Base-by-base conservation (phyloP, 2,888 invertebrate species). In the Odontomyia ornata region DNA sequence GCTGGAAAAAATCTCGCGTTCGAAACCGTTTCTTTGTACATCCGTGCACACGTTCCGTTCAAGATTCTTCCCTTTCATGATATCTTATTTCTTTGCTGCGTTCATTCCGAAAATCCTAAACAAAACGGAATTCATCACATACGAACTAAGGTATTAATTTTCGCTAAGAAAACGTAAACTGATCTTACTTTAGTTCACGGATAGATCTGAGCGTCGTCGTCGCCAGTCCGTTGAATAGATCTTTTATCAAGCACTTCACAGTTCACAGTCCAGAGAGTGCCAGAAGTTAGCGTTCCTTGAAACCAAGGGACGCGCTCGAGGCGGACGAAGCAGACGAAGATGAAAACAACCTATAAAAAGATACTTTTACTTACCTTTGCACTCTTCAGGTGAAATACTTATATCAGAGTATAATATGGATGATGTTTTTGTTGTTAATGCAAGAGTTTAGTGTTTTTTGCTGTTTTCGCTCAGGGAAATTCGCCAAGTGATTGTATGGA, bases 311-410 rank as follows among this genome's bases (percentile, higher is more conserved):
- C 47, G 47, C 46, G 46, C 27, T 23, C 23, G 46, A 69, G 47
- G 27, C 23, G 36, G 36, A 36, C 3, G 36, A 36, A 36, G 36
- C 36, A 36, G 36, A 9, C 3, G 36, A 36, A 5, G 36, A 60
- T 23, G 36, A n/a, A 21, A 72, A 56, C 18, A 27, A 11, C 47
- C 15, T 18, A 71, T 30, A 71, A 47, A 21, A 71, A 71, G 28
- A 60, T 27, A 73, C 60, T 73, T 73, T 43, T 73, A 60, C 73
- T 57, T 73, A 60, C 73, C 60, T 73, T 73, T 73, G 73, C 60
- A 73, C 73, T 73, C 73, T 60, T 36, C 73, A 73, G 73, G 73
- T 73, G 73, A 60, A 73, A 36, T 73, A 73, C 36, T 73, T 57
- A 73, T 23, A 36, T 60, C 57, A 73, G 43, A 60, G 23, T 60